These are phyloP conservation scores for Microtus pennsylvanicus DNA, from an alignment of 2,113 vertebrate species.

Conservation along the genomic window DNA sequence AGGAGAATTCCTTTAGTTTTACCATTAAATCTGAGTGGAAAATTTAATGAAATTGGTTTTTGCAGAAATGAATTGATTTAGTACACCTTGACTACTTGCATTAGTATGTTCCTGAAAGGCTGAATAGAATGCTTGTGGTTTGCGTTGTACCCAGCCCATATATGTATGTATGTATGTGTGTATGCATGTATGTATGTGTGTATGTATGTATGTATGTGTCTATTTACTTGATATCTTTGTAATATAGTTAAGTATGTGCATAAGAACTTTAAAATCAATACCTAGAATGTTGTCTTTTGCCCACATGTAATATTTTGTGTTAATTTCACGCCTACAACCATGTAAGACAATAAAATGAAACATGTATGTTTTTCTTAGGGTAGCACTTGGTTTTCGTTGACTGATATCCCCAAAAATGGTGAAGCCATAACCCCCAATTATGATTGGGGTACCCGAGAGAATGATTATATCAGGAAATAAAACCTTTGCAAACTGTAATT, in stretches of 20 bases:
- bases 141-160: not conserved
- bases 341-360: constrained; percentile 3
- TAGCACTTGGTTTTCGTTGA: not conserved
- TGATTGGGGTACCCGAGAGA: not conserved
- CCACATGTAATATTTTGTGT: not conserved
- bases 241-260: constrained; percentile 28
- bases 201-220: no score
- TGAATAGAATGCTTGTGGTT: constrained; percentile 29
- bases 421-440: not conserved
- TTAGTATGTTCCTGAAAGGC: constrained; percentile 5
- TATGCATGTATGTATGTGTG: no score
- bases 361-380: not conserved
- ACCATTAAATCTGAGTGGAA: not conserved
- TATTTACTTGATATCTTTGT: constrained; percentile 47
- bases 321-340: not conserved
- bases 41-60: constrained; percentile 35
- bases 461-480: not conserved
- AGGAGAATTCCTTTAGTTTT: not conserved
- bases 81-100: not conserved
- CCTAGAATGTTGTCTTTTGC: not conserved
- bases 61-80: constrained; percentile 36
- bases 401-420: not conserved
- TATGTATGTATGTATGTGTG: not conserved
- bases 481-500: not conserved
- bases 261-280: constrained; percentile 46